Conservation (phyloP, 1,140 invertebrate species). For the Heterodera schachtii region DNA sequence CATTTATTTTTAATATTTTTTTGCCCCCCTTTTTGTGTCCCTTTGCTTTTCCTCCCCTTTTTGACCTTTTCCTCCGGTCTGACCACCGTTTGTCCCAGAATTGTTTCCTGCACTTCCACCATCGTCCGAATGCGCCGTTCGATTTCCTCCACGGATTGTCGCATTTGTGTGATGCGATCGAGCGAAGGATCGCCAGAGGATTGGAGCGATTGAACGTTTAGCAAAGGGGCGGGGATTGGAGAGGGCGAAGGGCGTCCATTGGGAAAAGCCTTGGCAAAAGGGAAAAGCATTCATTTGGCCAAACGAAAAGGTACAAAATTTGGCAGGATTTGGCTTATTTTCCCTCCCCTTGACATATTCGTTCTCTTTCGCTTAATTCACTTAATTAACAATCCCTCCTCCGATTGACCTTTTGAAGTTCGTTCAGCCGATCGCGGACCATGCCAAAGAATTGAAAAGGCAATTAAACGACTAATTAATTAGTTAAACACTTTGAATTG, state of each 20-base stretch:
- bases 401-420: neutral
- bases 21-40: too few relatives aligned
- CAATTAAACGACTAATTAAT: slow-evolving; percentile 6
- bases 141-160: slow-evolving; percentile 17
- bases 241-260: neutral
- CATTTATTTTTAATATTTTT: too few relatives aligned
- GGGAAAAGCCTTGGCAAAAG: neutral
- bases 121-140: slow-evolving; percentile 14
- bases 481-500: slow-evolving; percentile 12
- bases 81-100: slow-evolving; percentile 15
- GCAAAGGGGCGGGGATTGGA: neutral
- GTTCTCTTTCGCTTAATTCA: too few relatives aligned
- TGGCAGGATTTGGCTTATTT: too few relatives aligned
- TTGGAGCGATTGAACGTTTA: slow-evolving; percentile 11
- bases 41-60: neutral
- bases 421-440: slow-evolving; percentile 16
- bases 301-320: too few relatives aligned
- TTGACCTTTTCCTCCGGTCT: slow-evolving; percentile 11
- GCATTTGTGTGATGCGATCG: slow-evolving; percentile 17
- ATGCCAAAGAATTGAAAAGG: neutral
- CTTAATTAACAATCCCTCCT: too few relatives aligned
- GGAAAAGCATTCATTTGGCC: neutral
- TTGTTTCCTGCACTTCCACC: slow-evolving; percentile 21
- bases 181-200: slow-evolving; percentile 3
- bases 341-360: too few relatives aligned